Evolutionary conservation across 2,797 vertebrate genomes (phyloP).

Genomic region (Gymnothorax reevesii): DNA sequence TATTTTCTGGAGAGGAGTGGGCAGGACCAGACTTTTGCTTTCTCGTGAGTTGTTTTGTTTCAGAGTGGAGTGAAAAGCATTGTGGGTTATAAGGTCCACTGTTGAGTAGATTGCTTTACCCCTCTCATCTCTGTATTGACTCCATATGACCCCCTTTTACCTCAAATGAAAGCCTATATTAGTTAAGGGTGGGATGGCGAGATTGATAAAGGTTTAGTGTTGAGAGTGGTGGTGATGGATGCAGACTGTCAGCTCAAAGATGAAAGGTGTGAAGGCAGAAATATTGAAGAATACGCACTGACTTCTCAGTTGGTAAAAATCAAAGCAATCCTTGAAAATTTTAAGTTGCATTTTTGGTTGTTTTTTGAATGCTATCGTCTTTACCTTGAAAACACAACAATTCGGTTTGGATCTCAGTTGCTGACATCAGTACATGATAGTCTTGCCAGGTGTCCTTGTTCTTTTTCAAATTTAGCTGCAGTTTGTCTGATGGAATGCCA

Average conservation of each 20-base stretch:
- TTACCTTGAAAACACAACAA: neutral
- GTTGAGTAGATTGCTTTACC: neutral
- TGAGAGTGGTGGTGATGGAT: neutral
- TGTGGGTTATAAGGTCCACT: neutral
- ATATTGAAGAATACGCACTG: neutral
- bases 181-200: neutral
- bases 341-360: neutral
- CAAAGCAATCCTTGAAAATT: neutral
- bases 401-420: neutral
- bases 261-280: neutral
- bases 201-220: neutral
- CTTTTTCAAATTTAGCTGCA: neutral
- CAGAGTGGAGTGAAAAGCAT: neutral
- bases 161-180: neutral
- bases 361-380: neutral
- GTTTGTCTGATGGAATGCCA: constrained; percentile 33
- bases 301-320: neutral
- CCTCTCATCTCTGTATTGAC: neutral
- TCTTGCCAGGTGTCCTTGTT: neutral
- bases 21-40: neutral
- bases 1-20: neutral
- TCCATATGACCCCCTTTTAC: too few relatives aligned
- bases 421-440: neutral
- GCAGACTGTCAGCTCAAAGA: neutral
- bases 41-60: neutral